A percentile compares a stretch with the other conserved stretches of the same genome.
Conservation (phyloP, 2,797 vertebrate genomes). For the Ambastaia sidthimunki region DNA sequence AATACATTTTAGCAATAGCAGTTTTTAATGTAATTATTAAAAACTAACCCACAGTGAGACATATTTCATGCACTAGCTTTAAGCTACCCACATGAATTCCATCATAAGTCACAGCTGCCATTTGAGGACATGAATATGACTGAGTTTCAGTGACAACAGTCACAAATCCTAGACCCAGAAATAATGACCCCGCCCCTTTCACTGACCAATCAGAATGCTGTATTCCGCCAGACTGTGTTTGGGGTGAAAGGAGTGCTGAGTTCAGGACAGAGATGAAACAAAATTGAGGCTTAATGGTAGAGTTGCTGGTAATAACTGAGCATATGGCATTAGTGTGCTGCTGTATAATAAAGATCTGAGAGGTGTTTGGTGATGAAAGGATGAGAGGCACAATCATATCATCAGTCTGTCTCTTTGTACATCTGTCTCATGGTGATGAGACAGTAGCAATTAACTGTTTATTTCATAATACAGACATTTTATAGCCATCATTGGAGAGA, state of each 20-base stretch:
- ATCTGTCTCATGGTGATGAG: background rate
- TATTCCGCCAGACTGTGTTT: slow-evolving; percentile 23
- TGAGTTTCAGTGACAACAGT: slow-evolving; percentile 36
- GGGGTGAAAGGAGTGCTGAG: slow-evolving; percentile 24
- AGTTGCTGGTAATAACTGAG: slow-evolving; percentile 38
- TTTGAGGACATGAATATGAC: slow-evolving; percentile 24
- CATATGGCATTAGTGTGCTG: slow-evolving; percentile 38
- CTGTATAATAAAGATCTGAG: slow-evolving; percentile 42
- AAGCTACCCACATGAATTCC: slow-evolving; percentile 36
- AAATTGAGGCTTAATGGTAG: slow-evolving; percentile 40
- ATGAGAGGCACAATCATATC: slow-evolving; percentile 21
- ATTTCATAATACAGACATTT: background rate
- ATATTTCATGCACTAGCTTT: slow-evolving; percentile 37
- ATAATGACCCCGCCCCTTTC: slow-evolving; percentile 14
- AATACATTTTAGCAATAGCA: slow-evolving; percentile 5
- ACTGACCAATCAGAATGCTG: slow-evolving; percentile 29
- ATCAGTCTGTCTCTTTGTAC: slow-evolving; percentile 6
- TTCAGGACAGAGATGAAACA: slow-evolving; percentile 44
- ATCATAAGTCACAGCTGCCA: slow-evolving; percentile 28
- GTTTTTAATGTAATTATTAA: slow-evolving; percentile 34
- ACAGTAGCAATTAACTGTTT: background rate
- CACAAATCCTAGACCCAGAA: slow-evolving; percentile 34
- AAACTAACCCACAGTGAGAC: slow-evolving; percentile 22
- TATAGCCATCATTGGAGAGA: background rate
- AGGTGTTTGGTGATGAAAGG: slow-evolving; percentile 41